Base-by-base conservation (phyloP, 2,113 vertebrate species). In the Collichthys lucidus region DNA sequence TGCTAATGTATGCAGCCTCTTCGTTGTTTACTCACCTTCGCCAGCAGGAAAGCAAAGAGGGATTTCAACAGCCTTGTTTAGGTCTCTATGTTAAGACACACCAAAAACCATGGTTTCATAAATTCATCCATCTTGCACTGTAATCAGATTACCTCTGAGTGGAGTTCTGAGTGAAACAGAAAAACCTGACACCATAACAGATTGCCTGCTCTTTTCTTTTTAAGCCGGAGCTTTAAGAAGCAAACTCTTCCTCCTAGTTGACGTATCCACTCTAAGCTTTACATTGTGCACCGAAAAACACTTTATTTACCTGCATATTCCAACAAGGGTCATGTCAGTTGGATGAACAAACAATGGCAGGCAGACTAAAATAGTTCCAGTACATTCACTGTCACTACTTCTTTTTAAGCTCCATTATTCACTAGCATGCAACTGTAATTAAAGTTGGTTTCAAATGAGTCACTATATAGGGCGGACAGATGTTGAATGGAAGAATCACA, bases 371-470 rank as follows among this genome's bases (percentile, higher is more conserved):
- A 72, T 8, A 62, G 40, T 49, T 65, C 0, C 44, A 52, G 35
- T n/a, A 22, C 11, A 31, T 40, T 57, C 68, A 42, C 66, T 78
- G 70, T 60, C 60, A 26, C 56, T 10, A 31, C 64, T 66, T 62
- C n/a, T 55, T 31, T 59, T 82, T 26, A 62, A 79, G 29, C 76
- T 74, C 53, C 2, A 22, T 73, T 62, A 16, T 80, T 78, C 16
- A 24, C 50, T 0, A 46, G 12, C 46, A 16, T 52, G 44, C 31
- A 74, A n/a, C 35, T 59, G 70, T 66, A 74, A 80, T 85, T 74
- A 78, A 82, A 73, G 79, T 63, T 69, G 59, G 22, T 72, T 22
- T 47, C 73, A 80, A 83, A 79, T 77, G 66, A 74, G 52, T 68
- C 59, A 52, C 53, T 50, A 74, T 74, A 40, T 4, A 50, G 42